Base-by-base conservation (phyloP, 2,113 vertebrate genomes). In the Ranitomeya imitator region DNA sequence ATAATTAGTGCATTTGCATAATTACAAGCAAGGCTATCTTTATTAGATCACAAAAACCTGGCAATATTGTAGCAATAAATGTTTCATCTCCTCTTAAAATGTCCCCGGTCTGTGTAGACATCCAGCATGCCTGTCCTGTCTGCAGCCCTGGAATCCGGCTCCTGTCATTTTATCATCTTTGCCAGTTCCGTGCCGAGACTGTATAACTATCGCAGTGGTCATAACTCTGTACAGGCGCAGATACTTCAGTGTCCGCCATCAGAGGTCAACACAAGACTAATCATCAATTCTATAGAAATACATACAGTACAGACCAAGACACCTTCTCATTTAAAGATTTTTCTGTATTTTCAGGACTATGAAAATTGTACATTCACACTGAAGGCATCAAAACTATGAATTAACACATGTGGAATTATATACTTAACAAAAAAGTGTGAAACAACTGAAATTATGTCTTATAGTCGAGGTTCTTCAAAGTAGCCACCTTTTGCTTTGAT, bases 1-100 rank as follows among this genome's bases (percentile, higher is more conserved):
- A 84, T 71, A 84, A 84, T 84, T 16, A 54, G 45, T 51, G 55
- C 2, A 83, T 84, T 71, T 84, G 37, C 82, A 84, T 84, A 84
- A 84, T 84, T 69, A 84, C 63, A 71, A 84, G 82, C 82, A 54
- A 84, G 51, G 63, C 82, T 54, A 71, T 84, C n/a, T 84, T 84
- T 84, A 84, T 84, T 69, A 65, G 63, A 84, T 84, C 82, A 84
- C 82, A 84, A 84, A 69, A 84, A 51, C 37, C 82, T 84, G 81
- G 82, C 82, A 84, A 84, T 84, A 65, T 84, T 84, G 81, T 23
- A 23, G 65, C 63, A 16, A 71, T 71, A 84, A 84, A 84, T 52
- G 82, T 84, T 84, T 81, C 63, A 71, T 83, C 81, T 84, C 61
- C 81, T 61, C 77, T 79, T 67, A 67, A 23, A 82, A 83, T 7